phyloP scores from a whole-genome alignment of 2,797 vertebrate species.

The Lithobates pipiens region DNA sequence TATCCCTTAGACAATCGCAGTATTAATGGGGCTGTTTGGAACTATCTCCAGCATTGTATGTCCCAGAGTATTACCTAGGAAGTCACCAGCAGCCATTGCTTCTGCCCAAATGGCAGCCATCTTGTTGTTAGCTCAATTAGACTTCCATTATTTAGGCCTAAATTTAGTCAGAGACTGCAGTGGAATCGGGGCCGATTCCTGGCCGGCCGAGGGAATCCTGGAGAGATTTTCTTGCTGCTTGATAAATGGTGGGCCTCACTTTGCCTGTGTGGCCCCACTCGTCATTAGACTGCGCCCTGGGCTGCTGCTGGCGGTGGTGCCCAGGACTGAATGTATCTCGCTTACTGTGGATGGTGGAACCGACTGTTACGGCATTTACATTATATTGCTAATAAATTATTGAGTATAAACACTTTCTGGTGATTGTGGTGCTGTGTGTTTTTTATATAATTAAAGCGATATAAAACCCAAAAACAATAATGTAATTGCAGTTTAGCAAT shows the following conservation, averaged over 20 bases:
- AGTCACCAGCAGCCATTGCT: not conserved
- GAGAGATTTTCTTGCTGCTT: conserved; percentile 11
- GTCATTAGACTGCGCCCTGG: conserved; percentile 27
- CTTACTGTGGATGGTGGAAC: conserved; percentile 18
- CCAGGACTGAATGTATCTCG: conserved; percentile 48
- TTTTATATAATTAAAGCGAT: not conserved
- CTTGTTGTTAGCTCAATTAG: not conserved
- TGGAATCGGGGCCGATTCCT: not conserved
- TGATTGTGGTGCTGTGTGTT: not conserved
- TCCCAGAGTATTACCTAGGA: not conserved
- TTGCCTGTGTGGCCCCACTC: conserved; percentile 16
- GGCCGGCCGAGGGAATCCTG: not conserved
- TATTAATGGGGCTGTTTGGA: not conserved
- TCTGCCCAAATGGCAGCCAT: not conserved
- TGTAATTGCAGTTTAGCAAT: too few relatives aligned
- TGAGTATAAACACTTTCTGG: conserved; percentile 27
- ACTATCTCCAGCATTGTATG: not conserved
- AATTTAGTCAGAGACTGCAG: not conserved
- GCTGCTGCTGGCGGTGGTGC: conserved; percentile 58
- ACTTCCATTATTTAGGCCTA: not conserved
- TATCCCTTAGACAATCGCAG: not conserved
- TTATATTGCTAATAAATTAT: conserved; percentile 63
- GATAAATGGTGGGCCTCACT: not conserved
- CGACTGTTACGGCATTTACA: conserved; percentile 57
- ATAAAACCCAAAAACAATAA: too few relatives aligned